phyloP scores from a whole-genome alignment of 2,888 invertebrate species.

The Brenthis ino region DNA sequence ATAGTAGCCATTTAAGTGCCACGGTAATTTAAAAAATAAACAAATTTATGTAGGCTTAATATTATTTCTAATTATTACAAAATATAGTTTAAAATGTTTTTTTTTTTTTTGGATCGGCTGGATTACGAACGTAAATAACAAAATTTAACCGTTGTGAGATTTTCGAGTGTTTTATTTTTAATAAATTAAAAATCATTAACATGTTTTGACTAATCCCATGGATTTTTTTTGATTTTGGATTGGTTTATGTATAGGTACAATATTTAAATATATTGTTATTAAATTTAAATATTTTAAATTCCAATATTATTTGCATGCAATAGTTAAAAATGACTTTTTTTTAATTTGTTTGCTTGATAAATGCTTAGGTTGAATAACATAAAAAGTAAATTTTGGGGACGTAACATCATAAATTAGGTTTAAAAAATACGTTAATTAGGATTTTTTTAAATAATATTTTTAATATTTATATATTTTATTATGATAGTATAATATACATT shows the following conservation, averaged over 20 bases:
- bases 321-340: conserved; percentile 1
- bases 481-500: no score
- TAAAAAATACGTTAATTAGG: no score
- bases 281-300: conserved; percentile 3
- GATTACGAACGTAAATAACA: conserved; percentile 34
- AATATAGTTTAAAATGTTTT: not conserved
- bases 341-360: conserved; percentile 12
- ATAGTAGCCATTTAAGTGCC: no score
- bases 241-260: conserved; percentile 1
- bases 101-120: conserved; percentile 29
- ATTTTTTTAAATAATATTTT: no score
- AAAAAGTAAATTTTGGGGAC: no score
- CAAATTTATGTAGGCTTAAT: no score
- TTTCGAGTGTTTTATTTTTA: conserved; percentile 30
- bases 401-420: no score
- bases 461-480: no score
- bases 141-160: conserved; percentile 32
- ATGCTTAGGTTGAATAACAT: conserved; percentile 8
- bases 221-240: conserved; percentile 12
- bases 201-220: conserved; percentile 32
- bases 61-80: not conserved
- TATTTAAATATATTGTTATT: conserved; percentile 11
- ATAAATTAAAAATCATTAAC: conserved; percentile 28
- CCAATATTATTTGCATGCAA: conserved; percentile 10
- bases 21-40: no score